phyloP scores from a whole-genome alignment of 1,140 invertebrate genomes.

The Venturia canescens region DNA sequence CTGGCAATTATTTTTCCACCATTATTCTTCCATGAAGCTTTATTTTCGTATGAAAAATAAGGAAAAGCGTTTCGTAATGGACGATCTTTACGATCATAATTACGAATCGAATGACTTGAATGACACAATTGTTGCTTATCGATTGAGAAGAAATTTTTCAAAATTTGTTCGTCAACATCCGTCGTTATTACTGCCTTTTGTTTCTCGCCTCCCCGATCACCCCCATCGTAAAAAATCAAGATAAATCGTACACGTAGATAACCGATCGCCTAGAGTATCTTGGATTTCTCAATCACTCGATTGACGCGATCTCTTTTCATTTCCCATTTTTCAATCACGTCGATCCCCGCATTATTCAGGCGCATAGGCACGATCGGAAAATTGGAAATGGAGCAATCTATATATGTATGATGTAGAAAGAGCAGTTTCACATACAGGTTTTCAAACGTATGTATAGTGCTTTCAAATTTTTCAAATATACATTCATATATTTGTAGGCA shows the following conservation, averaged over 20 bases:
- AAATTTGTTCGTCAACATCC: not conserved
- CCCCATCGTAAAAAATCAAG: not conserved
- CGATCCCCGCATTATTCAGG: too few relatives aligned
- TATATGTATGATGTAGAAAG: too few relatives aligned
- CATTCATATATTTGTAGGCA: too few relatives aligned
- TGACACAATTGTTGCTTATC: too few relatives aligned
- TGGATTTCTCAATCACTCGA: not conserved
- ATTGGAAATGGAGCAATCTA: too few relatives aligned
- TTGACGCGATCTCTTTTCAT: not conserved
- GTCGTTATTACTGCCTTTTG: not conserved
- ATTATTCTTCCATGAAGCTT: not conserved
- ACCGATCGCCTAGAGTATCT: not conserved
- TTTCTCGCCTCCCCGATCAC: not conserved
- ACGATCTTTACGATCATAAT: constrained; percentile 26
- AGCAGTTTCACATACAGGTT: too few relatives aligned
- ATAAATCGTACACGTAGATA: constrained; percentile 6
- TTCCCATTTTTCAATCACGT: not conserved
- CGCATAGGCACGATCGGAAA: too few relatives aligned
- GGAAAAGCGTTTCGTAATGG: not conserved
- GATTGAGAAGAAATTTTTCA: not conserved
- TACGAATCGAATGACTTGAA: not conserved
- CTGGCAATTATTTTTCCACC: constrained; percentile 18
- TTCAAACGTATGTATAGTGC: too few relatives aligned
- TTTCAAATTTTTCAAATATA: too few relatives aligned
- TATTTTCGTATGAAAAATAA: not conserved